phyloP scores from a whole-genome alignment of 2,888 invertebrate genomes.

The Pollenia labialis region DNA sequence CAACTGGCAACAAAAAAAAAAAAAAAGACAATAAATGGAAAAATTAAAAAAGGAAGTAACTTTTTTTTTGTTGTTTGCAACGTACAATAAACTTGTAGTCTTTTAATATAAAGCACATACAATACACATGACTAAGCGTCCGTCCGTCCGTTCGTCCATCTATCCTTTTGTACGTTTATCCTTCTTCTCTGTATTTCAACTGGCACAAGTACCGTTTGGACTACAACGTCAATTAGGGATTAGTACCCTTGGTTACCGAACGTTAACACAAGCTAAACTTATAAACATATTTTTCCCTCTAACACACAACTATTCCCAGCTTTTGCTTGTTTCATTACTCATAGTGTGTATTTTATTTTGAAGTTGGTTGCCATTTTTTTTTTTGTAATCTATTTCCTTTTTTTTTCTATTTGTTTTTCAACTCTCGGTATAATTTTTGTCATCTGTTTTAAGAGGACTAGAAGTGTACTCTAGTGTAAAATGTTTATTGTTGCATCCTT shows the following conservation, averaged over 20 bases:
- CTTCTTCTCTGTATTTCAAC: background rate
- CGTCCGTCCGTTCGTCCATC: background rate
- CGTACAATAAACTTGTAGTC: slow-evolving; percentile 55
- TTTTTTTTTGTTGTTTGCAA: slow-evolving; percentile 60
- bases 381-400: background rate
- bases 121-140: slow-evolving; percentile 10
- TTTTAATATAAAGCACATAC: slow-evolving; percentile 49
- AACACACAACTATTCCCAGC: background rate
- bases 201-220: background rate
- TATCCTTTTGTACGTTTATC: slow-evolving; percentile 3
- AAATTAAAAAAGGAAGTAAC: slow-evolving; percentile 49
- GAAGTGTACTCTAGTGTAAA: slow-evolving; percentile 60
- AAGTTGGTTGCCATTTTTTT: slow-evolving; percentile 32
- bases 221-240: slow-evolving; percentile 44
- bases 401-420: background rate
- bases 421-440: slow-evolving; percentile 24
- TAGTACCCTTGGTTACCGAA: slow-evolving; percentile 28
- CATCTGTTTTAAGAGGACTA: slow-evolving; percentile 40
- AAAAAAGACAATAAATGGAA: background rate
- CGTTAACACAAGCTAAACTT: slow-evolving; percentile 63
- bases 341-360: slow-evolving; percentile 31
- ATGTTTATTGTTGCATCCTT: slow-evolving; percentile 58
- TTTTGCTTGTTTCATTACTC: background rate
- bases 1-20: slow-evolving; percentile 18
- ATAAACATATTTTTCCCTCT: slow-evolving; percentile 33